phyloP scores from a whole-genome alignment of 2,888 invertebrate species.

The Drosophila vallismaia region DNA sequence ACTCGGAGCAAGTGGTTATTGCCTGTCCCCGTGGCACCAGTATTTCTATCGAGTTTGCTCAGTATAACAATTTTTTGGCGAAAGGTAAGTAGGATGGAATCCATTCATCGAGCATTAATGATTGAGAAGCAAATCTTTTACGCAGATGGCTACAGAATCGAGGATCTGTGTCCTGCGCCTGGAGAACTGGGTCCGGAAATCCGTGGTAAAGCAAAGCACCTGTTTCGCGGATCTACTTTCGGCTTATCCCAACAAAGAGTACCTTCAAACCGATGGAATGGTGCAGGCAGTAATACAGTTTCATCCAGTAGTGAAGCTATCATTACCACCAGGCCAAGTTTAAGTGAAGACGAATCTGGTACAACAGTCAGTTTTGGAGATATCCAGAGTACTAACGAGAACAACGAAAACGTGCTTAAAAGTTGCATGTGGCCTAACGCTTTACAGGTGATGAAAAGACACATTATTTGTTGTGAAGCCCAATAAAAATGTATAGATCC shows the following conservation, averaged over 20 bases:
- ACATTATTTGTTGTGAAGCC: too few species aligned
- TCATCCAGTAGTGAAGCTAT: slow-evolving; percentile 18
- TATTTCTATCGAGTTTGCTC: slow-evolving; percentile 94
- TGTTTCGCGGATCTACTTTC: slow-evolving; percentile 81
- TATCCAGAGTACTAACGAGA: slow-evolving; percentile 22
- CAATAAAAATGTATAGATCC: too few species aligned
- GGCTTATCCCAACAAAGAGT: slow-evolving; percentile 77
- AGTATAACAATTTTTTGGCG: slow-evolving; percentile 86
- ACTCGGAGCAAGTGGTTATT: slow-evolving; percentile 93
- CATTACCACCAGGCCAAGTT: slow-evolving; percentile 25
- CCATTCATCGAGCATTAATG: not conserved
- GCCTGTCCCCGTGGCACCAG: slow-evolving; percentile 96
- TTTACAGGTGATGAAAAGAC: slow-evolving; percentile 88
- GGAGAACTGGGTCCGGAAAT: slow-evolving; percentile 61
- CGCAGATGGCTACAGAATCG: slow-evolving; percentile 82
- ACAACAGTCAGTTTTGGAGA: slow-evolving; percentile 33
- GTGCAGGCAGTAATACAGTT: slow-evolving; percentile 55
- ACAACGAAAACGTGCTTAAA: slow-evolving; percentile 73
- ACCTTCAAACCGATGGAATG: slow-evolving; percentile 78
- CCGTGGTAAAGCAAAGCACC: slow-evolving; percentile 77
- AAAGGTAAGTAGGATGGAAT: slow-evolving; percentile 77
- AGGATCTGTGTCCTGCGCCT: slow-evolving; percentile 79
- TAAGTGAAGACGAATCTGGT: slow-evolving; percentile 20
- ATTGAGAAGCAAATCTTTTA: not conserved
- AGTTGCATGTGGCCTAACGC: slow-evolving; percentile 90